These are phyloP conservation scores for Tanytarsus gracilentus DNA, from an alignment of 2,888 invertebrate species.

Conservation along the genomic window DNA sequence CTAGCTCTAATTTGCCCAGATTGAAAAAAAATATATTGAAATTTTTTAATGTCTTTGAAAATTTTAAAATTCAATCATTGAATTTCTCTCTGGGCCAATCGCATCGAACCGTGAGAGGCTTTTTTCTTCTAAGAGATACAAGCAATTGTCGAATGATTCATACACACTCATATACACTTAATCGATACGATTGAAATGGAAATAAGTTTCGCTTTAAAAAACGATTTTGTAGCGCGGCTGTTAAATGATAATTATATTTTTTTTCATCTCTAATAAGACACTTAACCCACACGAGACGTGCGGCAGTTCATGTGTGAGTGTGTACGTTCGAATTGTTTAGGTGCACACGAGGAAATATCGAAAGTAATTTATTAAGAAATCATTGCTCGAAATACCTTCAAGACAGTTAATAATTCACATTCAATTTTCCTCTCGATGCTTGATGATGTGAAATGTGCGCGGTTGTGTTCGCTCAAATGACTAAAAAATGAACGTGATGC, in stretches of 20 bases:
- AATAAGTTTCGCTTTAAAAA: slow-evolving; percentile 17
- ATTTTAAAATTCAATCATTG: too few species aligned
- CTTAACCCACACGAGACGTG: not conserved
- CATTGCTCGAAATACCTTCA: slow-evolving; percentile 24
- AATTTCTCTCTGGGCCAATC: too few species aligned
- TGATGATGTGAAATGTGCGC: slow-evolving; percentile 4
- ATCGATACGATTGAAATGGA: slow-evolving; percentile 5
- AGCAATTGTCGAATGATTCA: slow-evolving; percentile 10
- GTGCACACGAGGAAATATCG: not conserved
- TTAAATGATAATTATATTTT: slow-evolving; percentile 24
- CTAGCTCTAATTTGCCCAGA: too few species aligned
- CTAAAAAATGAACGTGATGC: not conserved
- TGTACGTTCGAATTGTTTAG: too few species aligned
- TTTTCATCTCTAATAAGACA: not conserved
- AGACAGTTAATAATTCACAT: slow-evolving; percentile 26
- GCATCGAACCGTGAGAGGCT: too few species aligned
- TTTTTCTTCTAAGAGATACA: slow-evolving; percentile 4
- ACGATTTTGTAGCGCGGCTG: slow-evolving; percentile 15
- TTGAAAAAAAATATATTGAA: too few species aligned
- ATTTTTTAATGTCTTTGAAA: too few species aligned
- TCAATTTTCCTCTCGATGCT: slow-evolving; percentile 6
- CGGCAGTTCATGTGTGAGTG: not conserved
- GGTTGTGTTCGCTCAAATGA: not conserved
- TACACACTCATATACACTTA: slow-evolving; percentile 1
- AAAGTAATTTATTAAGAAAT: slow-evolving; percentile 24